These are phyloP conservation scores for Mirza zaza DNA, from an alignment of 2,113 vertebrate genomes.

Conservation along the genomic window DNA sequence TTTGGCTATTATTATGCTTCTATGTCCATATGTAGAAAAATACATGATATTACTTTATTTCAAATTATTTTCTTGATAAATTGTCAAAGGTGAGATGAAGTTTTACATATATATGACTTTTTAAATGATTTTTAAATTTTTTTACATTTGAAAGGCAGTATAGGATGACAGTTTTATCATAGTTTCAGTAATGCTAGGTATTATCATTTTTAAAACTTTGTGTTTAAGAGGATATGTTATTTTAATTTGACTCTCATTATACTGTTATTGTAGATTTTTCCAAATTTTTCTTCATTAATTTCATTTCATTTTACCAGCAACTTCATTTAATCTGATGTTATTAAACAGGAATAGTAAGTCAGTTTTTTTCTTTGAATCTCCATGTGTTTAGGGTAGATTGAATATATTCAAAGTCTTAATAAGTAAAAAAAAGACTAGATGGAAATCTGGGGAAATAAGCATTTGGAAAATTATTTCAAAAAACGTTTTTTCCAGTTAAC, in stretches of 20 bases:
- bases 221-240: constrained; percentile 31
- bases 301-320: neutral
- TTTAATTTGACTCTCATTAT: constrained; percentile 3
- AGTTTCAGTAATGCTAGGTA: neutral
- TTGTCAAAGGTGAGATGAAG: constrained; percentile 12
- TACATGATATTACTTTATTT: neutral
- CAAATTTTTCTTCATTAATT: neutral
- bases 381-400: neutral
- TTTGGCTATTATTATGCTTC: neutral
- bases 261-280: neutral
- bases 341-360: too few relatives aligned
- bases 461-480: constrained; percentile 47
- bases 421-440: constrained; percentile 29
- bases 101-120: neutral
- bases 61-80: constrained; percentile 24
- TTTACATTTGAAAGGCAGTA: neutral
- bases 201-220: neutral
- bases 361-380: neutral
- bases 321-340: neutral
- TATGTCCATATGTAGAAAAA: neutral
- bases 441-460: constrained; percentile 14
- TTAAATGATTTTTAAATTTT: neutral
- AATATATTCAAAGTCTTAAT: neutral
- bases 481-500: neutral
- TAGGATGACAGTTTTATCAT: neutral